Evolutionary conservation across 2,113 vertebrate genomes (phyloP), one percentile per base, ranked within the genome.

Genomic region (Opisthocomus hoazin): DNA sequence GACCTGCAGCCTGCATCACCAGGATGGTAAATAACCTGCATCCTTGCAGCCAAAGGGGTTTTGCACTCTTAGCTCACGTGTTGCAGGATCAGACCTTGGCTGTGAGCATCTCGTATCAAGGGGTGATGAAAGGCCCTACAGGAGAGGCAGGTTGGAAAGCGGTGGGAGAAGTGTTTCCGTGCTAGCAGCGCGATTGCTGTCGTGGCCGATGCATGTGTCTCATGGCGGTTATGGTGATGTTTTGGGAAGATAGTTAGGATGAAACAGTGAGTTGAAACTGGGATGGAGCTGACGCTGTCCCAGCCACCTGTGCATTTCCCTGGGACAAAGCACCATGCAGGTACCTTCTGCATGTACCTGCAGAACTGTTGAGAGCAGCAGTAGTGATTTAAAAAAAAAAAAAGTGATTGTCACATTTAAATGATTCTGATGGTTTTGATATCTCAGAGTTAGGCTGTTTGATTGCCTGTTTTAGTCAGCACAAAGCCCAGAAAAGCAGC

Each of bases 31-130:
- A 69, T 48, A 64, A 53, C 37, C 41, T 26, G 32, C 1, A 10
- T 30, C 36, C 43, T 24, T 46, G 29, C 30, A 60, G 77, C 68
- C 1, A 0, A 10, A 29, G 48, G 17, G 56, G 6, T 69, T 87
- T 54, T 0, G 6, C 45, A 5, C 29, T 29, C 41, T 74, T 3
- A 4, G 48, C 29, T 37, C 0, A 0, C 3, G 34, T 68, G 51
- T 43, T 63, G 39, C 26, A 22, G 26, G 51, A n/a, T 56, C 32
- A 24, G 36, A 17, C 14, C 13, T 32, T 37, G 10, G 24, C 36
- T 83, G 32, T 3, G 34, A 81, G 13, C 20, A 7, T 57, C 27
- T 74, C 0, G 0, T 53, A 13, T 53, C 46, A 30, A 46, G 20
- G 51, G 16, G 24, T 34, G 56, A 68, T 48, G 32, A 51, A 85